These are phyloP conservation scores for Artemia franciscana DNA, from an alignment of 1,140 invertebrate species.

Conservation along the genomic window DNA sequence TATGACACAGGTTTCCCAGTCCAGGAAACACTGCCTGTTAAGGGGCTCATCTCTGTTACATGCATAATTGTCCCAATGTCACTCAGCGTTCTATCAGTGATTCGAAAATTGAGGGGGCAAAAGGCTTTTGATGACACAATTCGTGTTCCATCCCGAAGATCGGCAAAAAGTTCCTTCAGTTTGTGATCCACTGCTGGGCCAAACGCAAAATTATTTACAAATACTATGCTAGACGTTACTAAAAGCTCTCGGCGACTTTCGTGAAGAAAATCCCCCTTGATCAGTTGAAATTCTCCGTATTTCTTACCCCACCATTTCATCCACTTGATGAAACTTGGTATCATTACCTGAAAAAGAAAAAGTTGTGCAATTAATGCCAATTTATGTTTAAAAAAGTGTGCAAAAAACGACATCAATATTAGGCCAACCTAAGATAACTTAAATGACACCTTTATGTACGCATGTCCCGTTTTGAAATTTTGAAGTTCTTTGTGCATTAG, in stretches of 20 bases:
- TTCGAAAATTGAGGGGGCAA: conserved; percentile 89
- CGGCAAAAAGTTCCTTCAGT: conserved; percentile 82
- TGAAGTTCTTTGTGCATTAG: too few relatives aligned
- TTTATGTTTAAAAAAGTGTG: too few relatives aligned
- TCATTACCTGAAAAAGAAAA: conserved; percentile 43
- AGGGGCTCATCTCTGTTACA: conserved; percentile 78
- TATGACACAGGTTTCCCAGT: conserved; percentile 93
- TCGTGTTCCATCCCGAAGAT: conserved; percentile 78
- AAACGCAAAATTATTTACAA: conserved; percentile 98
- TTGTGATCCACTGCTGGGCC: conserved; percentile 89
- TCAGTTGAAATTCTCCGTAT: conserved; percentile 65
- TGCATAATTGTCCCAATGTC: conserved; percentile 97
- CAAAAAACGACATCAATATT: too few relatives aligned
- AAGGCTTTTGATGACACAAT: conserved; percentile 98
- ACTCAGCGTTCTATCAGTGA: conserved; percentile 66
- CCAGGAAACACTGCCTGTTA: conserved; percentile 90
- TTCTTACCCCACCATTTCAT: conserved; percentile 93
- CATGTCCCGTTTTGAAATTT: too few relatives aligned
- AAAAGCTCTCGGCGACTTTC: conserved; percentile 78
- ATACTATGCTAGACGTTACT: conserved; percentile 73
- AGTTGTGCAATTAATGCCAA: too few relatives aligned
- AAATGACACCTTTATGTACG: too few relatives aligned
- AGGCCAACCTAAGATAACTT: too few relatives aligned
- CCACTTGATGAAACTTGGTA: conserved; percentile 68
- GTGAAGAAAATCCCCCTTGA: conserved; percentile 80